Conservation (phyloP, 1,140 invertebrate species). For the Dreissena rostriformis region DNA sequence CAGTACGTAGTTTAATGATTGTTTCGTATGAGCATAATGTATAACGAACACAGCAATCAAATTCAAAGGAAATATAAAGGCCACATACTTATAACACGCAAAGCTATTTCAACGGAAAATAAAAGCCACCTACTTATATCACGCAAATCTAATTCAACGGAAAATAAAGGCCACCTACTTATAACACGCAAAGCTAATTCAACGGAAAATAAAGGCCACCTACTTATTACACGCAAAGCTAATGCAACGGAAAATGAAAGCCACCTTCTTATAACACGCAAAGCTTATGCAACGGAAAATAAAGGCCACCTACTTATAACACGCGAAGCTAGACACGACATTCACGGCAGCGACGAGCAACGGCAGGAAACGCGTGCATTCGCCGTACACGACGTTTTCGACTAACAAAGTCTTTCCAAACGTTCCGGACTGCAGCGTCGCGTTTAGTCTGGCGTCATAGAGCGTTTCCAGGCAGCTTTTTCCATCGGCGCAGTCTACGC, state of each 20-base stretch:
- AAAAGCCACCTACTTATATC: too few species aligned
- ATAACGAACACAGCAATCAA: too few species aligned
- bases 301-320: conserved; percentile 44
- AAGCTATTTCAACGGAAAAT: too few species aligned
- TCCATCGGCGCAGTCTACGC: conserved; percentile 45
- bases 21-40: too few species aligned
- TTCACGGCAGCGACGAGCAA: conserved; percentile 38
- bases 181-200: conserved; percentile 32
- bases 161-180: conserved; percentile 33
- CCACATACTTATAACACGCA: too few species aligned
- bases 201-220: too few species aligned
- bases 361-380: conserved; percentile 22
- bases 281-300: too few species aligned
- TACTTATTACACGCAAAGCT: conserved; percentile 38
- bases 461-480: conserved; percentile 29
- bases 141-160: too few species aligned
- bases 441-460: conserved; percentile 20
- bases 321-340: conserved; percentile 19
- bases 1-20: too few species aligned
- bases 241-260: too few species aligned
- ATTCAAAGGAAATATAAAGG: too few species aligned
- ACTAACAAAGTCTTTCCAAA: conserved; percentile 31
- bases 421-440: conserved; percentile 11
- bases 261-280: too few species aligned
- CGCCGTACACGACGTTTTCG: not conserved